Percentiles rank a stretch among this genome's conserved stretches.
Evolutionary conservation across 2,888 invertebrate genomes (phyloP).

Genomic region (Xestobium rufovillosum): DNA sequence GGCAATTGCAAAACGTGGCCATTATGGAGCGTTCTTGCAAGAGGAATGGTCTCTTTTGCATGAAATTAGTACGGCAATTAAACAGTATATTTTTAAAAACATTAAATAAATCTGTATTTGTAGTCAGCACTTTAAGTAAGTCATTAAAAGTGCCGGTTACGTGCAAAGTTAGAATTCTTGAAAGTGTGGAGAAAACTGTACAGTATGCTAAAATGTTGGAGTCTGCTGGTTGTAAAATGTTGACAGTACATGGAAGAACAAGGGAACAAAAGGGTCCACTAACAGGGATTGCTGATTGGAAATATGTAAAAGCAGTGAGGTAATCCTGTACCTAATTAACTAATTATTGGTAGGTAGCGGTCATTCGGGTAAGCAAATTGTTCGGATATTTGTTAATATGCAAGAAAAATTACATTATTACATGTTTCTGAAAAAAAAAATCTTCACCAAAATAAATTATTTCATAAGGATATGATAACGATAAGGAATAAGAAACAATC

Average conservation of each 20-base stretch:
- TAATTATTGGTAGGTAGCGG: too few relatives aligned
- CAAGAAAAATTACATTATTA: too few relatives aligned
- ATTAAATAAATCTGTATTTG: conserved; percentile 32
- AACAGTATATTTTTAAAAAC: too few relatives aligned
- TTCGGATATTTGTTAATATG: background rate
- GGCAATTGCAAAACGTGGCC: conserved; percentile 91
- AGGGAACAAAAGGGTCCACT: conserved; percentile 93
- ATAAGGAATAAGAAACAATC: too few relatives aligned
- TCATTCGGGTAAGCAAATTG: background rate
- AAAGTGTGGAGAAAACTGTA: conserved; percentile 76
- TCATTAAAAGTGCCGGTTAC: conserved; percentile 83
- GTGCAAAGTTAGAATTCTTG: conserved; percentile 91
- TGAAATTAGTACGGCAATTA: conserved; percentile 62
- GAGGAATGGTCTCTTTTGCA: conserved; percentile 87
- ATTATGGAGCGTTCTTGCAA: conserved; percentile 93
- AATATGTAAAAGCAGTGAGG: conserved; percentile 85
- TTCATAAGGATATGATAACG: too few relatives aligned
- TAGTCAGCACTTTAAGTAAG: conserved; percentile 62
- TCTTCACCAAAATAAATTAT: too few relatives aligned
- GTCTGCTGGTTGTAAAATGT: conserved; percentile 79
- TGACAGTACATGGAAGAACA: conserved; percentile 94
- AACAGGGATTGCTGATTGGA: conserved; percentile 93
- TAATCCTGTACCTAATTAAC: conserved; percentile 40
- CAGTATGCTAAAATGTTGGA: conserved; percentile 92
- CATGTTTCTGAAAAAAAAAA: too few relatives aligned